Evolutionary conservation across 2,888 invertebrate genomes (phyloP).

Genomic region (Geotrupes spiniger): DNA sequence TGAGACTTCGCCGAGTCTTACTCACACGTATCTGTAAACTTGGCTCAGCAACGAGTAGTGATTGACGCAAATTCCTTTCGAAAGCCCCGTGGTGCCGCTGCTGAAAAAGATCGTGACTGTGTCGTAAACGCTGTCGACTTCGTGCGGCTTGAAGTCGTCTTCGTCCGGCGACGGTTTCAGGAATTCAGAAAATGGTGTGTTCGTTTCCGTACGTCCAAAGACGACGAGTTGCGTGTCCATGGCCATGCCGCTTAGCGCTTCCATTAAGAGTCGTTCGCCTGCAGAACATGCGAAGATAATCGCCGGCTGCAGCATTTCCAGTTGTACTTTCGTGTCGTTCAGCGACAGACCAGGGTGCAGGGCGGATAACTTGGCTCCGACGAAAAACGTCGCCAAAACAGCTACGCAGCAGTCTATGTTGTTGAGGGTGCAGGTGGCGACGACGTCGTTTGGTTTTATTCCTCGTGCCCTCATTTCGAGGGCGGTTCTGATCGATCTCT

Average conservation of each 20-base stretch:
- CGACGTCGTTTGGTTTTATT: slow-evolving; percentile 48
- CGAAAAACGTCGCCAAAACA: slow-evolving; percentile 50
- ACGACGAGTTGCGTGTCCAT: slow-evolving; percentile 20
- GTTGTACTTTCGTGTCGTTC: slow-evolving; percentile 30
- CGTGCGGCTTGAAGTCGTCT: slow-evolving; percentile 24
- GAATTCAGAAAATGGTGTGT: slow-evolving; percentile 18
- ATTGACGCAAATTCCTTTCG: slow-evolving; percentile 33
- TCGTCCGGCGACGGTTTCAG: slow-evolving; percentile 17
- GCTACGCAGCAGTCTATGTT: slow-evolving; percentile 51
- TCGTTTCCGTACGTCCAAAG: slow-evolving; percentile 18
- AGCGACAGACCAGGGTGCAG: slow-evolving; percentile 35
- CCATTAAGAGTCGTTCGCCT: slow-evolving; percentile 16
- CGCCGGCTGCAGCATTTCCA: slow-evolving; percentile 29
- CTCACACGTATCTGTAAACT: slow-evolving; percentile 14
- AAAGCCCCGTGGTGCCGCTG: slow-evolving; percentile 33
- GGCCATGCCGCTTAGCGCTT: slow-evolving; percentile 1
- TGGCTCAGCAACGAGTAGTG: slow-evolving; percentile 24
- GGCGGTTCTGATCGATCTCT: slow-evolving; percentile 50
- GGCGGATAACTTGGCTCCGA: slow-evolving; percentile 43
- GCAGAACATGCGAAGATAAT: slow-evolving; percentile 23
- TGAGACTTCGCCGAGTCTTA: no score
- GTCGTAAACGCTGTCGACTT: slow-evolving; percentile 18
- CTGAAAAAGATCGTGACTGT: slow-evolving; percentile 32
- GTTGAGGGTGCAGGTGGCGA: slow-evolving; percentile 51
- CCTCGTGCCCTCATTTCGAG: slow-evolving; percentile 46